Conservation (phyloP, 30 jellyfish, hydroid and myxozoan genomes). For the Pseudorhiza aurosa region DNA sequence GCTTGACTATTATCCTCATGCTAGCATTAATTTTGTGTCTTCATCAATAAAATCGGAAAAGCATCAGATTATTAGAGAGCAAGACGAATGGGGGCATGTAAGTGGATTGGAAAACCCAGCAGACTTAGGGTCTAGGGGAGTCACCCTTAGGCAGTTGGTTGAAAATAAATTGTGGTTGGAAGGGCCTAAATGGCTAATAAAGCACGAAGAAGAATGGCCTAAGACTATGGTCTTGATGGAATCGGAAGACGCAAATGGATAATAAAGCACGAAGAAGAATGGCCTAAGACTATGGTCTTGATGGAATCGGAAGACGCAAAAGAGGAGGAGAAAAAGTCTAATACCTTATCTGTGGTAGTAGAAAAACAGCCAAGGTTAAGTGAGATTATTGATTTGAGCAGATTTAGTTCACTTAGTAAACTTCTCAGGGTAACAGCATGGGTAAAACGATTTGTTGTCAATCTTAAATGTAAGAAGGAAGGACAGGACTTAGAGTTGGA, state of each 20-base stretch:
- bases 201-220: conserved; percentile 32
- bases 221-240: too few species aligned
- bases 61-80: not conserved
- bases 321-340: conserved; percentile 14
- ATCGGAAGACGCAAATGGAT: conserved; percentile 17
- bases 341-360: not conserved
- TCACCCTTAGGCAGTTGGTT: not conserved
- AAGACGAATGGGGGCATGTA: conserved; percentile 27
- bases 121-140: conserved; percentile 24
- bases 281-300: too few species aligned
- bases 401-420: not conserved
- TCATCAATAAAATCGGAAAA: not conserved
- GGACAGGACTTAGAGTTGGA: not conserved
- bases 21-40: too few species aligned
- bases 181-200: conserved; percentile 21
- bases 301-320: conserved; percentile 1
- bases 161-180: conserved; percentile 32
- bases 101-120: conserved; percentile 33
- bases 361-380: conserved; percentile 1
- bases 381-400: not conserved
- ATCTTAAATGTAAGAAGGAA: not conserved
- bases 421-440: conserved; percentile 38
- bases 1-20: too few species aligned
- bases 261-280: not conserved
- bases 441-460: conserved; percentile 40